Conservation (phyloP, 2,113 vertebrate species). For the Plecturocebus donacophilus region DNA sequence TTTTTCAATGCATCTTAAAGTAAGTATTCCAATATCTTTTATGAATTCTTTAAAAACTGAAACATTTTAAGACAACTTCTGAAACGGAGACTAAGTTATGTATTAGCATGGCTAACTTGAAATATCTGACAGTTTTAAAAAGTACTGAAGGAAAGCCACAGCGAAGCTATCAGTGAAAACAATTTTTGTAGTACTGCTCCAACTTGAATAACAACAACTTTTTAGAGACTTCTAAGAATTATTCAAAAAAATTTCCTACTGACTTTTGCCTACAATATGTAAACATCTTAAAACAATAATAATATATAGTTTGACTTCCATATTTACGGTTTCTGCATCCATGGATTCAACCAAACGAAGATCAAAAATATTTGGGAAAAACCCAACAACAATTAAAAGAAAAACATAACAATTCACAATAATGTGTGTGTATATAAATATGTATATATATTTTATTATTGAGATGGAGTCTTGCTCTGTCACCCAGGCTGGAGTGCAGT, state of each 20-base stretch:
- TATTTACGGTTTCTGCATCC: background rate
- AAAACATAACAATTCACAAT: background rate
- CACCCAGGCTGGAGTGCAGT: too few relatives aligned
- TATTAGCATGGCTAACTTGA: background rate
- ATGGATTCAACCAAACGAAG: background rate
- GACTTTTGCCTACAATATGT: background rate
- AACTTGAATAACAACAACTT: background rate
- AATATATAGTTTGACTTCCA: background rate
- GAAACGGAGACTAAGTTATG: background rate
- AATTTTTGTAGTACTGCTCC: background rate
- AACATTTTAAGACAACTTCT: background rate
- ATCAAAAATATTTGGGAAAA: background rate
- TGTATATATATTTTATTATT: too few relatives aligned
- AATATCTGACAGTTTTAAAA: background rate
- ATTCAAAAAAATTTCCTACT: background rate
- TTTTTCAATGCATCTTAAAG: conserved; percentile 33
- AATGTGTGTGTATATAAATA: too few relatives aligned
- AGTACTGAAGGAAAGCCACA: background rate
- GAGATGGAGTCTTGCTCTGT: too few relatives aligned
- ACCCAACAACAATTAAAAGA: background rate
- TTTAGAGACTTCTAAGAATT: background rate
- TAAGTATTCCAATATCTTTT: background rate
- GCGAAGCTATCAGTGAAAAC: background rate
- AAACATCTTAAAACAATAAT: background rate
- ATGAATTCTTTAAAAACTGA: background rate